A percentile compares a stretch with the other conserved stretches of the same genome.
phyloP scores from a whole-genome alignment of 2,113 vertebrate species.

The Bambusicola thoracicus region DNA sequence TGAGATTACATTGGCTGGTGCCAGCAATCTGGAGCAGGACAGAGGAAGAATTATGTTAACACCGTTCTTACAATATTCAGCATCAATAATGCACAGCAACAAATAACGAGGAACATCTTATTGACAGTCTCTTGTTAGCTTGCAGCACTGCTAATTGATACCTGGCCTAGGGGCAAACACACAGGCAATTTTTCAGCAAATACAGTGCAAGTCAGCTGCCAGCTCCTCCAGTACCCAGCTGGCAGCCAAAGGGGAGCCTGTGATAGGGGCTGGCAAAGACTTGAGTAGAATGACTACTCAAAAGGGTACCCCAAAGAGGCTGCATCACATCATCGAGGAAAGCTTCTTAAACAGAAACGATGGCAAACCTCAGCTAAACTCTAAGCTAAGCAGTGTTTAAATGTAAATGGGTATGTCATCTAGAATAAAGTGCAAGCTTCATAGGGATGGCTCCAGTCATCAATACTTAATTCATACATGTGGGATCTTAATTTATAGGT shows the following conservation, averaged over 20 bases:
- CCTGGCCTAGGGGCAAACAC: neutral
- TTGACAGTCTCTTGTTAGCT: neutral
- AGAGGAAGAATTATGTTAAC: neutral
- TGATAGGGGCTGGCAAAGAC: neutral
- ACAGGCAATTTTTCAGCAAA: neutral
- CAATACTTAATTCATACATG: constrained; percentile 5
- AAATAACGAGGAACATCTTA: neutral
- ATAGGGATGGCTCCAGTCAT: neutral
- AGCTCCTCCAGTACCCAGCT: neutral
- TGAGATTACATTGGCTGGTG: neutral
- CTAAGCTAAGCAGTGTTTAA: neutral
- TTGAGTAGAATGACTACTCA: neutral
- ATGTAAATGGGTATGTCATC: neutral
- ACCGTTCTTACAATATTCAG: neutral
- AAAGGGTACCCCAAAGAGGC: neutral
- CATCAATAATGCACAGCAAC: neutral
- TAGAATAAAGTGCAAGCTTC: neutral
- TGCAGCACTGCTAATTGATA: neutral
- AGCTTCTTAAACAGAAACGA: neutral
- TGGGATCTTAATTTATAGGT: constrained; percentile 5
- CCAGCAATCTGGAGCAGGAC: neutral
- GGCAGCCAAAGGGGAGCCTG: neutral
- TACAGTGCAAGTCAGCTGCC: neutral
- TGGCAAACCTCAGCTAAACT: neutral
- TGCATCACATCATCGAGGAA: neutral